These are phyloP conservation scores for Cheilinus undulatus DNA, from an alignment of 2,113 vertebrate genomes.

Conservation along the genomic window DNA sequence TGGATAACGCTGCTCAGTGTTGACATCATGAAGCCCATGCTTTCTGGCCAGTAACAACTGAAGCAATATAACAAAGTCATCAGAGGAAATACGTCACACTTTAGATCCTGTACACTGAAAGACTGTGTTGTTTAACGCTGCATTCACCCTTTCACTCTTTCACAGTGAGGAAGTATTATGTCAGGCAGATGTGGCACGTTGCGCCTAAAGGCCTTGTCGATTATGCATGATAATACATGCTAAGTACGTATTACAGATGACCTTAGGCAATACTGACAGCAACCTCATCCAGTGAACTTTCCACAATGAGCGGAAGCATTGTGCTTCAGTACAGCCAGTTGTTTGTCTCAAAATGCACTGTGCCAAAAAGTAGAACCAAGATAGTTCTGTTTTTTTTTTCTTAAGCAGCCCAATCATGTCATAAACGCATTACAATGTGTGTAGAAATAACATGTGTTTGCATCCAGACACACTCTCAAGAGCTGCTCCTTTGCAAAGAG, in stretches of 20 bases:
- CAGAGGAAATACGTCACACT: not conserved
- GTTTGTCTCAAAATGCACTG: conserved; percentile 6
- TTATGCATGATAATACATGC: conserved; percentile 66
- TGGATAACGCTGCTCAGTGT: not conserved
- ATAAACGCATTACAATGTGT: not conserved
- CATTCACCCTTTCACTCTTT: conserved; percentile 7
- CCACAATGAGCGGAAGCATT: conserved; percentile 44
- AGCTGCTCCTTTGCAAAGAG: not conserved
- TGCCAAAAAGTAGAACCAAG: conserved; percentile 11
- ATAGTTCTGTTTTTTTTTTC: no score
- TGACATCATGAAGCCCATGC: not conserved
- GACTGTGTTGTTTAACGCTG: conserved; percentile 18
- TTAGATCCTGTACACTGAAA: not conserved
- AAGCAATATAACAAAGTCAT: not conserved
- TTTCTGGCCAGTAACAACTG: conserved; percentile 2
- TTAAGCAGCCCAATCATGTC: not conserved
- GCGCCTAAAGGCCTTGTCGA: not conserved
- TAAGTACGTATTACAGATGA: conserved; percentile 51
- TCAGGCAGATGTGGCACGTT: not conserved
- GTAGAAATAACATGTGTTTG: not conserved
- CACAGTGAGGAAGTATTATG: not conserved
- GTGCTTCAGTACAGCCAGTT: conserved; percentile 23
- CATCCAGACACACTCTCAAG: not conserved
- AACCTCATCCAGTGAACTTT: conserved; percentile 50
- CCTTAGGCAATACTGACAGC: conserved; percentile 27